phyloP scores from a whole-genome alignment of 2,797 vertebrate genomes.

The Bradypodion pumilum region DNA sequence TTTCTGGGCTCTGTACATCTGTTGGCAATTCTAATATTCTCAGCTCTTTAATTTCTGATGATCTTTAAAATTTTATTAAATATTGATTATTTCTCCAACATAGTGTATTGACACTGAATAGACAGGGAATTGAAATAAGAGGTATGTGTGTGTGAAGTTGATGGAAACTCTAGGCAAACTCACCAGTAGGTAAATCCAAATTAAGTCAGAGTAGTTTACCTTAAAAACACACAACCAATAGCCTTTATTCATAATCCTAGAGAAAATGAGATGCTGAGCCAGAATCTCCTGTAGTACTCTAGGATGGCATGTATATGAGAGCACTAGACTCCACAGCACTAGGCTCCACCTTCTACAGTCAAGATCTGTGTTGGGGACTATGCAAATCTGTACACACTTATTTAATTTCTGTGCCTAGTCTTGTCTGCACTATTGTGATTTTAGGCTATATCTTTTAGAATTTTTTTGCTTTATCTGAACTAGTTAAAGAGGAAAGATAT shows the following conservation, averaged over 20 bases:
- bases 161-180: not conserved
- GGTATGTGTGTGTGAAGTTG: not conserved
- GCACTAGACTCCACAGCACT: not conserved
- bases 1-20: not conserved
- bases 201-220: not conserved
- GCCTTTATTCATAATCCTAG: not conserved
- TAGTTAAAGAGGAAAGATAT: not conserved
- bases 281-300: not conserved
- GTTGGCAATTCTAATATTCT: not conserved
- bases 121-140: not conserved
- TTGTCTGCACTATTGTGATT: not conserved
- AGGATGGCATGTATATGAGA: not conserved
- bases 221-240: not conserved
- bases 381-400: not conserved
- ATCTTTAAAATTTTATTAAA: slow-evolving; percentile 1
- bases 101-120: not conserved
- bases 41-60: not conserved
- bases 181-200: not conserved
- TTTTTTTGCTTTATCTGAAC: not conserved
- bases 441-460: not conserved
- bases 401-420: not conserved
- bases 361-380: not conserved
- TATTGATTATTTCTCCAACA: not conserved
- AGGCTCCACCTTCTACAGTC: not conserved
- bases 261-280: not conserved